A percentile compares a stretch with the other conserved stretches of the same genome.
Evolutionary conservation across 2,888 invertebrate species (phyloP).

Genomic region (Thalpophila matura): DNA sequence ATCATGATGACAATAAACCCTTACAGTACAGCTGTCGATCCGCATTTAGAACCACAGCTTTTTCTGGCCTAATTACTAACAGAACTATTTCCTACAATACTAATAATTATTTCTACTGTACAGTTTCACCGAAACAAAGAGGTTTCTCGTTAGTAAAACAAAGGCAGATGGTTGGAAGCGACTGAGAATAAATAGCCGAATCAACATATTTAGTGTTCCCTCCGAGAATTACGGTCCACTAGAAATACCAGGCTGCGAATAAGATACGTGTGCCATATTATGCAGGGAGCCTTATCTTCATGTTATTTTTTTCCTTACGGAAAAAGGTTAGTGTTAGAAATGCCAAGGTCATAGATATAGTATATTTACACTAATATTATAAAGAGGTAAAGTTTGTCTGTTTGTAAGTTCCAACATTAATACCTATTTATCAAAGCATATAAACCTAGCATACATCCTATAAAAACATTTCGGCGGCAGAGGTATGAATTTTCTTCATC

Average conservation of each 20-base stretch:
- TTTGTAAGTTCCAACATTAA: too few relatives aligned
- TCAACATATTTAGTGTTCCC: conserved; percentile 70
- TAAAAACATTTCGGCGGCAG: too few relatives aligned
- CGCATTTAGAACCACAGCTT: neutral
- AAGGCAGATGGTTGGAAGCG: conserved; percentile 61
- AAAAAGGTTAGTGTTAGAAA: conserved; percentile 32
- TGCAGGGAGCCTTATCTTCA: conserved; percentile 34
- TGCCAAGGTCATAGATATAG: neutral
- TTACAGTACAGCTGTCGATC: too few relatives aligned
- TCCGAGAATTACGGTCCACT: conserved; percentile 54
- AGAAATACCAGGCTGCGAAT: conserved; percentile 54
- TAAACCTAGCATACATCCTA: too few relatives aligned
- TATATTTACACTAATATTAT: too few relatives aligned
- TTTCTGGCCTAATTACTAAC: conserved; percentile 13
- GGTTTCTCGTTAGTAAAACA: conserved; percentile 63
- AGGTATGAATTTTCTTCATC: too few relatives aligned
- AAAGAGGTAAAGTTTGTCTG: too few relatives aligned
- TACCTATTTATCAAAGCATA: too few relatives aligned
- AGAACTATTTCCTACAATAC: conserved; percentile 15
- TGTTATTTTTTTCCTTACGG: conserved; percentile 40
- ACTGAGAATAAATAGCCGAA: conserved; percentile 70
- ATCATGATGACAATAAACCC: too few relatives aligned
- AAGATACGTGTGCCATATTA: conserved; percentile 46
- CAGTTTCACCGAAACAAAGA: conserved; percentile 44
- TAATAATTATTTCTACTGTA: neutral